These are phyloP conservation scores for Brachirus orientalis DNA, from an alignment of 2,113 vertebrate genomes.

Conservation along the genomic window DNA sequence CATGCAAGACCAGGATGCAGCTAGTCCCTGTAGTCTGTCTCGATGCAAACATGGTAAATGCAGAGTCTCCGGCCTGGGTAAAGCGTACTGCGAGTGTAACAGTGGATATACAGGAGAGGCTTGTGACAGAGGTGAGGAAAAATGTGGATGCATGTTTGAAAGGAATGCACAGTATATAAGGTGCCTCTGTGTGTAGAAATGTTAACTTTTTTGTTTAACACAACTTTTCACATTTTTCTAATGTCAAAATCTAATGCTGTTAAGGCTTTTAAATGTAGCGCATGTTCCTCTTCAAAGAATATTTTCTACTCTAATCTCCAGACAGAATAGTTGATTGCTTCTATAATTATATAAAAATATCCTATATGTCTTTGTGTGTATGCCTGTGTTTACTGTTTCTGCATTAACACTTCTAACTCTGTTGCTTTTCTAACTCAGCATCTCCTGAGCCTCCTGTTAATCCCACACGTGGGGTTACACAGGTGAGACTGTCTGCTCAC, in stretches of 20 bases:
- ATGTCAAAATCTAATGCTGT: too few relatives aligned
- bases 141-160: background rate
- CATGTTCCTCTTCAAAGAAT: too few relatives aligned
- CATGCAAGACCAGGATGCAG: slow-evolving; percentile 86
- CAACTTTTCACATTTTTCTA: too few relatives aligned
- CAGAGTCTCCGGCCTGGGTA: slow-evolving; percentile 91
- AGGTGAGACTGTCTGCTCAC: slow-evolving; percentile 80
- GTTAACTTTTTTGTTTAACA: background rate
- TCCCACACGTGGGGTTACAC: slow-evolving; percentile 84
- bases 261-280: too few relatives aligned
- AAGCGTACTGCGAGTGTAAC: slow-evolving; percentile 95
- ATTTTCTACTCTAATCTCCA: too few relatives aligned
- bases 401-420: slow-evolving; percentile 58
- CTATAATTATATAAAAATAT: background rate
- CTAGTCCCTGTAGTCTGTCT: slow-evolving; percentile 89
- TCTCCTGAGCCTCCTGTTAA: slow-evolving; percentile 86
- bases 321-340: too few relatives aligned
- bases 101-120: slow-evolving; percentile 92
- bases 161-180: background rate
- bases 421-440: slow-evolving; percentile 67
- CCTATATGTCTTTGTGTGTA: slow-evolving; percentile 1
- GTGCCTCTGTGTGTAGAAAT: background rate
- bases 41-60: slow-evolving; percentile 96
- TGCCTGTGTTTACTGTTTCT: slow-evolving; percentile 39
- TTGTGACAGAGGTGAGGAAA: slow-evolving; percentile 91